phyloP scores from a whole-genome alignment of 64 coral and sea anemone genomes.

The Dendrophyllia cribrosa region DNA sequence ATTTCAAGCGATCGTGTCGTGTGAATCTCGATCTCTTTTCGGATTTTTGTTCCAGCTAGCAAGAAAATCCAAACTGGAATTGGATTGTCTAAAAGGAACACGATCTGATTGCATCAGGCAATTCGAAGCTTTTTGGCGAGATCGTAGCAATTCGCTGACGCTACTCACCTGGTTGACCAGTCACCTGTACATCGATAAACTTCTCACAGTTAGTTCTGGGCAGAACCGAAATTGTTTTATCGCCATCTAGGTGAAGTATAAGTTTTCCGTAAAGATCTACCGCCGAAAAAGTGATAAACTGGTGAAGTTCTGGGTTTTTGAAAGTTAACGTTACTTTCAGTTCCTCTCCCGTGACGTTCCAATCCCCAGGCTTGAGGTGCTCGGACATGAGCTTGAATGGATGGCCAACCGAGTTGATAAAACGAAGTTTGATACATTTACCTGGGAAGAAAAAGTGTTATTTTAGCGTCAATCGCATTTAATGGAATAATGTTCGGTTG shows the following conservation, averaged over 20 bases:
- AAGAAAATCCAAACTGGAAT: too few species aligned
- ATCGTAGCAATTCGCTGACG: too few species aligned
- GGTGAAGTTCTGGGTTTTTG: conserved; percentile 80
- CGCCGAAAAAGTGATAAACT: conserved; percentile 85
- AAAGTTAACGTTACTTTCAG: conserved; percentile 81
- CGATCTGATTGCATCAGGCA: too few species aligned
- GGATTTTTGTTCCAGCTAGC: too few species aligned
- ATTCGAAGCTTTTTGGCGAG: too few species aligned
- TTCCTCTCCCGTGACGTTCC: conserved; percentile 68
- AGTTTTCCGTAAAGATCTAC: conserved; percentile 30
- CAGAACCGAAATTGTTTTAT: conserved; percentile 90
- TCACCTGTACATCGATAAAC: conserved; percentile 77
- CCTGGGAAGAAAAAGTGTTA: conserved; percentile 13
- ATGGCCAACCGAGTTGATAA: conserved; percentile 46
- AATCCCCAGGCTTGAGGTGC: conserved; percentile 25
- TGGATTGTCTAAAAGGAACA: too few species aligned
- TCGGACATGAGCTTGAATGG: conserved; percentile 35
- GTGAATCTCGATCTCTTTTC: too few species aligned
- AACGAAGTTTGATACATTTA: conserved; percentile 67
- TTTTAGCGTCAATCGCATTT: too few species aligned
- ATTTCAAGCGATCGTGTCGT: too few species aligned
- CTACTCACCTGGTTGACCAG: conserved; percentile 55
- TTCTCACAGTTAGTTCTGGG: conserved; percentile 64
- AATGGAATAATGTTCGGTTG: too few species aligned
- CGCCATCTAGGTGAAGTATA: conserved; percentile 78